phyloP scores from a whole-genome alignment of 92 coral and sea anemone genomes.

The Meandrina meandrites region DNA sequence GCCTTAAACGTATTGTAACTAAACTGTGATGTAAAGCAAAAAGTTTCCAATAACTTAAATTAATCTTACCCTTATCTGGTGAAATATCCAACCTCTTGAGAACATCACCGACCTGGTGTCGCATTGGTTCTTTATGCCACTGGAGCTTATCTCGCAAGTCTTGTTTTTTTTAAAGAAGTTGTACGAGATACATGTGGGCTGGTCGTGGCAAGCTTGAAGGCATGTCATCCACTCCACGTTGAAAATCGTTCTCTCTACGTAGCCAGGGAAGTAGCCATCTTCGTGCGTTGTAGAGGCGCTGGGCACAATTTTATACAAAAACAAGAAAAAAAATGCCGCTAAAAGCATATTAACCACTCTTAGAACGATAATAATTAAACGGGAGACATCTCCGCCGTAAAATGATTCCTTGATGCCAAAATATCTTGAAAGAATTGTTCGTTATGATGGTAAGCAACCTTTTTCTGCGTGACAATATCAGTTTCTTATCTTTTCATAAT shows the following conservation, averaged over 20 bases:
- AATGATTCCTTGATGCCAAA: not conserved
- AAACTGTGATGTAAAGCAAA: not conserved
- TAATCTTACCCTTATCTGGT: slow-evolving; percentile 34
- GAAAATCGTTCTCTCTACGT: not conserved
- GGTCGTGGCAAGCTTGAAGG: slow-evolving; percentile 26
- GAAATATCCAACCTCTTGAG: slow-evolving; percentile 32
- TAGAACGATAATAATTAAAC: not conserved
- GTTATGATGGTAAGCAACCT: not conserved
- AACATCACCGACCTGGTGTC: not conserved
- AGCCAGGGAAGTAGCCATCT: slow-evolving; percentile 9
- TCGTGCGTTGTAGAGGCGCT: not conserved
- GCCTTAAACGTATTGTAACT: not conserved
- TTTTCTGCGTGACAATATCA: not conserved
- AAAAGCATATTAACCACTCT: slow-evolving; percentile 17
- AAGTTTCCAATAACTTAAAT: not conserved
- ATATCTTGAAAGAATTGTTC: not conserved
- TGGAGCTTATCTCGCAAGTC: slow-evolving; percentile 28
- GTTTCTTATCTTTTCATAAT: not conserved
- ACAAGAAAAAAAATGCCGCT: not conserved
- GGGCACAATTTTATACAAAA: not conserved
- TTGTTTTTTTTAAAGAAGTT: slow-evolving; percentile 24
- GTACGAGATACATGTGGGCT: slow-evolving; percentile 38
- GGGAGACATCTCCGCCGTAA: not conserved
- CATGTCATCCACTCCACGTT: slow-evolving; percentile 37
- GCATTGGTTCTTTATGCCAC: slow-evolving; percentile 13